Evolutionary conservation across 2,888 invertebrate genomes (phyloP).

Genomic region (Zygaena filipendulae): DNA sequence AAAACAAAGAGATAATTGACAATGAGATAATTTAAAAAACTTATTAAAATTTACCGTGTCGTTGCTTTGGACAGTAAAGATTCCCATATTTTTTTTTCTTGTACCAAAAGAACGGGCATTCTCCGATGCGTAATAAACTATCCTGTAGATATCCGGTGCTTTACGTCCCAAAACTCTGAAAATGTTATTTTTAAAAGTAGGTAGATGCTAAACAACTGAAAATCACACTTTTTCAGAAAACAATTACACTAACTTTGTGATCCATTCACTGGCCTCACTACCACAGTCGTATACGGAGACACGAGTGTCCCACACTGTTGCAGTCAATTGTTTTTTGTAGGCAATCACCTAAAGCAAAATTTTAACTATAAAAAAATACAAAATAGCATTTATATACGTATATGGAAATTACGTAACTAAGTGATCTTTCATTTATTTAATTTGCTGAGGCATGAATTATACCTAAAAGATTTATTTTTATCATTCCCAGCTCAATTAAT

Average conservation of each 20-base stretch:
- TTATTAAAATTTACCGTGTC: no score
- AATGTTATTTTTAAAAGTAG: conserved; percentile 10
- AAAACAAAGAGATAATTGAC: conserved; percentile 1
- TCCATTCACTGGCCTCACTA: conserved; percentile 76
- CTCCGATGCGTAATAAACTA: conserved; percentile 70
- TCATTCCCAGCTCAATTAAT: no score
- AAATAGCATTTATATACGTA: background rate
- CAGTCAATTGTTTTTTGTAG: conserved; percentile 32
- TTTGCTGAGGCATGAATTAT: no score
- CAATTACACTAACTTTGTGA: conserved; percentile 57
- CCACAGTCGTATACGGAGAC: conserved; percentile 79
- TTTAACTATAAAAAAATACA: background rate
- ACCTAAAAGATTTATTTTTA: no score
- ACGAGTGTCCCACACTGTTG: conserved; percentile 66
- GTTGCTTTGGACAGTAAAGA: no score
- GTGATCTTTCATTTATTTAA: no score
- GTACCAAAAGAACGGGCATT: no score
- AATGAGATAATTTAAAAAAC: no score
- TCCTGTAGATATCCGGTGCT: conserved; percentile 53
- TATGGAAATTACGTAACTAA: no score
- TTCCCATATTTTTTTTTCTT: no score
- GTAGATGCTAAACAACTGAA: no score
- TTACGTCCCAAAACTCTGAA: conserved; percentile 59
- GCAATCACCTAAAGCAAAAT: conserved; percentile 30
- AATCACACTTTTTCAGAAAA: conserved; percentile 1